phyloP scores from a whole-genome alignment of 2,888 invertebrate genomes.

The Dryomyza anilis region DNA sequence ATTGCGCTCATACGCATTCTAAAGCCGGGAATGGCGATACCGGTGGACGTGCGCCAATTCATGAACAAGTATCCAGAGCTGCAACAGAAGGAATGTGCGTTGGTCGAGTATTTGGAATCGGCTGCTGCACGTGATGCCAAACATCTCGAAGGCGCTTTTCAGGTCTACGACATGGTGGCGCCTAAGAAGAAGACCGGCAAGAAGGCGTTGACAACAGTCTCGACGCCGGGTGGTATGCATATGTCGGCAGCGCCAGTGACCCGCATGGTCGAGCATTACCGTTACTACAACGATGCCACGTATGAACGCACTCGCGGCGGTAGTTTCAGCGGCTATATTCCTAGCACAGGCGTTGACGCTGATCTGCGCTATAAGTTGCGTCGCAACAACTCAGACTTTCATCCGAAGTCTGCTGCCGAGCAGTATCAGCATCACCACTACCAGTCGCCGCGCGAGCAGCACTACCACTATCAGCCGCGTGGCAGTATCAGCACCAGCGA shows the following conservation, averaged over 20 bases:
- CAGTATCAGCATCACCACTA: constrained; percentile 28
- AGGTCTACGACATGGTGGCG: constrained; percentile 79
- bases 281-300: constrained; percentile 62
- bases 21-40: constrained; percentile 86
- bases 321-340: constrained; percentile 60
- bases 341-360: constrained; percentile 54
- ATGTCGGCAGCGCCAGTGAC: constrained; percentile 64
- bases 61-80: constrained; percentile 89
- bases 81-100: constrained; percentile 83
- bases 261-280: constrained; percentile 68
- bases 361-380: constrained; percentile 56
- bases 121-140: constrained; percentile 84
- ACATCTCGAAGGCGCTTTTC: constrained; percentile 68
- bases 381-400: constrained; percentile 58
- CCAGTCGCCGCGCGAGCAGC: constrained; percentile 30
- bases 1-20: constrained; percentile 87
- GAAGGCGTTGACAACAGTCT: constrained; percentile 64
- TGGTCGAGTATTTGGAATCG: constrained; percentile 89
- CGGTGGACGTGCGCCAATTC: constrained; percentile 89
- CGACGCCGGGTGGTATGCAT: too few species aligned
- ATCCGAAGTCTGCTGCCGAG: constrained; percentile 40
- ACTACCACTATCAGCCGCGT: constrained; percentile 46
- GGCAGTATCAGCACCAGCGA: constrained; percentile 41
- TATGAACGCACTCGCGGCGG: constrained; percentile 60
- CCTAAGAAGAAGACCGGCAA: constrained; percentile 75